Base-by-base conservation (phyloP, 2,888 invertebrate species). In the Apotomis capreana region DNA sequence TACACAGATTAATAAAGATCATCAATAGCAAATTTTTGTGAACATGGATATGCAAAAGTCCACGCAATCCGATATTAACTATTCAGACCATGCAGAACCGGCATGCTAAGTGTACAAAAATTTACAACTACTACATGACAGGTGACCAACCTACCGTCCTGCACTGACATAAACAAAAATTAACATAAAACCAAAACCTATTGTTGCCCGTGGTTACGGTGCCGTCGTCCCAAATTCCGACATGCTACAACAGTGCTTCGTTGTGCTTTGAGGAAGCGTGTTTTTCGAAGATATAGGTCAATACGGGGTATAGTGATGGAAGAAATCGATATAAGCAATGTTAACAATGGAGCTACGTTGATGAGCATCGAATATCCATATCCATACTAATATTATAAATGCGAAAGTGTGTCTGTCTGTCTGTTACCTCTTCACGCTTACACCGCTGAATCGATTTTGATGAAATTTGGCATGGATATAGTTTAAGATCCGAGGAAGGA, bases 261-360 rank as follows among this genome's bases (percentile, higher is more conserved):
- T 68, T 81, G 84, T 81, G 87, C 70, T 65, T 67, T 83, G 86
- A 87, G 89, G 90, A 89, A 89, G 87, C 86, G 78, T 80, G 83
- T 85, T 87, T 87, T 89, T 87, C 80, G 78, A 82, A 81, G 78
- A 90, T 89, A 90, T 89, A 85, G 91, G 91, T 89, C 91, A 88
- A 81, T 83, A 83, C 78, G 80, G 79, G 78, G 69, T 72, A 37
- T 85, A 88, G 87, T 79, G 87, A 80, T 76, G 86, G 70, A 73
- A 75, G 57, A 61, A 68, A 61, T 61, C 67, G 70, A 59, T 63
- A 51, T 15, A 63, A 37, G 40, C 1, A 40, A 9, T 9, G 8
- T 5, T 6, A 49, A 49, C 9, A 49, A 49, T 12, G 3, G 9
- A 49, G 9, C 10, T 3, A 49, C 10, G 10, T 9, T 10, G 9